Conservation (phyloP, 2,888 invertebrate species). For the Acronicta aceris region DNA sequence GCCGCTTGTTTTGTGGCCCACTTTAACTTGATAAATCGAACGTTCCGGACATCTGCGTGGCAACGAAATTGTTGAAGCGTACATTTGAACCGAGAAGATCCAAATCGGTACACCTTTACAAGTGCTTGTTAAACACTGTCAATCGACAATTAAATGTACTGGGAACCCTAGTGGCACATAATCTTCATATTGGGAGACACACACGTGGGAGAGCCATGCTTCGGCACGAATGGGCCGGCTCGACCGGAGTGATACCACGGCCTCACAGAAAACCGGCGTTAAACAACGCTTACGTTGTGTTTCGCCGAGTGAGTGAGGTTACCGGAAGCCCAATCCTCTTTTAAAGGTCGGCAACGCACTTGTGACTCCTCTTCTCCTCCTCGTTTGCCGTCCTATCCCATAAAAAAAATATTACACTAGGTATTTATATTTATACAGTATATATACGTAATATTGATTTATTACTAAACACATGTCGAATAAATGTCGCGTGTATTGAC, state of each 20-base stretch:
- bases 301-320: too few relatives aligned
- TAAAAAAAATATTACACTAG: too few relatives aligned
- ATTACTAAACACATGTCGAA: conserved; percentile 28
- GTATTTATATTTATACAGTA: not conserved
- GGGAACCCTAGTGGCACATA: not conserved
- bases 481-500: conserved; percentile 47
- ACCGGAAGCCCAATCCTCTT: too few relatives aligned
- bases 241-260: too few relatives aligned
- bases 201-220: too few relatives aligned
- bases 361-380: too few relatives aligned
- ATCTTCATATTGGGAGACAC: not conserved
- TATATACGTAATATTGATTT: conserved; percentile 25
- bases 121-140: conserved; percentile 30
- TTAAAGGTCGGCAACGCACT: too few relatives aligned
- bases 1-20: conserved; percentile 19
- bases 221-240: too few relatives aligned
- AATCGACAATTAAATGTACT: conserved; percentile 20
- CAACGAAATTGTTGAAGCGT: conserved; percentile 46
- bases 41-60: conserved; percentile 42
- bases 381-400: too few relatives aligned
- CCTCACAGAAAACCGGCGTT: too few relatives aligned
- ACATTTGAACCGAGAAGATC: conserved; percentile 30
- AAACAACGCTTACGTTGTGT: too few relatives aligned
- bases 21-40: conserved; percentile 43
- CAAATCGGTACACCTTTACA: conserved; percentile 22